Conservation (phyloP, 2,888 invertebrate genomes). For the Eurytoma californica region DNA sequence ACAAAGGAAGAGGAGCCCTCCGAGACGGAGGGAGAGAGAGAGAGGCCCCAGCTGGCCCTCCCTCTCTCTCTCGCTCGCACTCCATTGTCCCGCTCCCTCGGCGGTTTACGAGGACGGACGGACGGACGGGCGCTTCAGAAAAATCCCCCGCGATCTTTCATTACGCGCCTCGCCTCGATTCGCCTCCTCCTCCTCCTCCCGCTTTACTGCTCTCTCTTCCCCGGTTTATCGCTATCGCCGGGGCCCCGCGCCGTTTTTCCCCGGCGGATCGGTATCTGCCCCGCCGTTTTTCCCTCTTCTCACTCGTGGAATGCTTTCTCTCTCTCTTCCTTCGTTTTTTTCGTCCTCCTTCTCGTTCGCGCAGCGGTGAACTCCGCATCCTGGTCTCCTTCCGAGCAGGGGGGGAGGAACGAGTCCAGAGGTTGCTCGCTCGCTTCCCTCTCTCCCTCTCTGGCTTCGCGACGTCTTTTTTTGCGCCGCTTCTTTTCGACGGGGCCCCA, state of each 20-base stretch:
- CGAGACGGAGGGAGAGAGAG: background rate
- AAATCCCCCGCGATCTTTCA: constrained; percentile 46
- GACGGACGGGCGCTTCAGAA: background rate
- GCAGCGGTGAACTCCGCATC: background rate
- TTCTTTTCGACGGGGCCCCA: too few species aligned
- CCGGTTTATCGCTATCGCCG: constrained; percentile 10
- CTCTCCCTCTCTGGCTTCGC: too few species aligned
- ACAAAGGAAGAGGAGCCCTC: constrained; percentile 47
- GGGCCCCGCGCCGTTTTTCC: constrained; percentile 17
- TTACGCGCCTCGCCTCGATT: constrained; percentile 45
- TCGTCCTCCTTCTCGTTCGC: background rate
- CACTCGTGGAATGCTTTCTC: constrained; percentile 19
- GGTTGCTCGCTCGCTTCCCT: too few species aligned
- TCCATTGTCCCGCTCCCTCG: constrained; percentile 37
- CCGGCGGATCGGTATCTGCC: constrained; percentile 7
- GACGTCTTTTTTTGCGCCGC: too few species aligned
- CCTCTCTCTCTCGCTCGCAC: constrained; percentile 27
- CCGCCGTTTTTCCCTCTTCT: background rate
- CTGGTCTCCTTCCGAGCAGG: background rate
- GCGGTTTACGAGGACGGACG: constrained; percentile 15
- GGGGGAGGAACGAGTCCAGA: too few species aligned
- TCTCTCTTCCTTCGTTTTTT: constrained; percentile 4
- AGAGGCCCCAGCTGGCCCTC: constrained; percentile 42
- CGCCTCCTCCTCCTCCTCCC: constrained; percentile 5
- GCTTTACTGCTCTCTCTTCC: background rate